Conservation (phyloP, 2,888 invertebrate genomes). For the Dinocampus coccinellae region DNA sequence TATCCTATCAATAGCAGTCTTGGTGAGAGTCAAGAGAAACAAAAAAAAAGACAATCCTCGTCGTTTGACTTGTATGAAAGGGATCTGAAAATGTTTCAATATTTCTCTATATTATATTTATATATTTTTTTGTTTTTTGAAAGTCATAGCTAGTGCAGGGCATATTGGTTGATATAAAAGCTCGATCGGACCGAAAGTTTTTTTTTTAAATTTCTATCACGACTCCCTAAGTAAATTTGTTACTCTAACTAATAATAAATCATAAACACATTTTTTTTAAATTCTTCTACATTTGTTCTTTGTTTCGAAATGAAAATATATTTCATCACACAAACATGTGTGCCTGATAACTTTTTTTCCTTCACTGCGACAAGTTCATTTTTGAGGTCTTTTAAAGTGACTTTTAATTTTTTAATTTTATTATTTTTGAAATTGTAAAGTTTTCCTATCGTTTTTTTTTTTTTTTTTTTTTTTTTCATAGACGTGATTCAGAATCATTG, state of each 20-base stretch:
- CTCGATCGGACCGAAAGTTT: conserved; percentile 56
- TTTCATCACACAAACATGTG: background rate
- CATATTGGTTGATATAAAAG: conserved; percentile 59
- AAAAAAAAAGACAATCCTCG: too few relatives aligned
- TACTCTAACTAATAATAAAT: conserved; percentile 60
- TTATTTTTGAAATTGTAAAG: conserved; percentile 10
- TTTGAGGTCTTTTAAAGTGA: too few relatives aligned
- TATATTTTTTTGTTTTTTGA: conserved; percentile 32
- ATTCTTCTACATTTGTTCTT: conserved; percentile 16
- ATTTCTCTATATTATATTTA: conserved; percentile 17
- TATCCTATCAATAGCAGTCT: conserved; percentile 53
- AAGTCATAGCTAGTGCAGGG: conserved; percentile 49
- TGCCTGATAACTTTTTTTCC: background rate
- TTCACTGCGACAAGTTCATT: background rate
- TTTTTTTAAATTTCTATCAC: conserved; percentile 41
- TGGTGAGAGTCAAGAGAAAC: conserved; percentile 49
- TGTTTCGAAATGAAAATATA: conserved; percentile 24
- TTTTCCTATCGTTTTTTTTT: background rate
- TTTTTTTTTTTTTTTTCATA: conserved; percentile 12
- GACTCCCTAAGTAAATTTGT: conserved; percentile 57
- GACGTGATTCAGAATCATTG: conserved; percentile 8
- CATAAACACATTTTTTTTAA: conserved; percentile 49
- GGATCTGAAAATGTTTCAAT: conserved; percentile 16
- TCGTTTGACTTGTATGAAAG: conserved; percentile 17
- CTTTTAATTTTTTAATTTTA: conserved; percentile 10